Base-by-base conservation (phyloP, 2,113 vertebrate genomes). In the Colinus virginianus region DNA sequence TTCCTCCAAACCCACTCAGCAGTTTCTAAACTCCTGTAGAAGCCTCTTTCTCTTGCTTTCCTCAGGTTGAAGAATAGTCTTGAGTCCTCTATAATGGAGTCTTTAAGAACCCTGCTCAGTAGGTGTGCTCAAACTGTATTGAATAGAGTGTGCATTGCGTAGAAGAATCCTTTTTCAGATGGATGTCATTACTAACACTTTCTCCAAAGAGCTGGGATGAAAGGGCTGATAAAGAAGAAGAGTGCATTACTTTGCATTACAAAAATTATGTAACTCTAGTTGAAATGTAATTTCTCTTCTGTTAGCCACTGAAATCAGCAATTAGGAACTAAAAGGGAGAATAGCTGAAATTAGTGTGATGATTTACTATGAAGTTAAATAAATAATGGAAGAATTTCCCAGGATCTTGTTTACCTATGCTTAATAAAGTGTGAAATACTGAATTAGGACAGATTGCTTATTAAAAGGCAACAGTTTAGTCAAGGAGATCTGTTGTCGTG, bases 401-500 rank as follows among this genome's bases (percentile, higher is more conserved):
- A 82, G 71, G 25, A 48, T 63, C 45, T 34, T 95, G 71, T 91
- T 94, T 87, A 87, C 56, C 53, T 88, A 4, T 46, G 56, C 61
- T 70, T 90, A 80, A 75, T 75, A 84, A 94, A 84, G 45, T 78
- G 69, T 78, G 53, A 78, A 77, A 30, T 64, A 92, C 78, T 1
- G 66, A 88, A 71, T 90, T 68, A 90, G 56, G 64, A 49, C 71
- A 78, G 53, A 78, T 88, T 78, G 58, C 83, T 90, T 87, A 66
- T 90, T 91, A 93, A 88, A 36, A 59, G 53, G 49, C 71, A 85
- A 38, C 19, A 55, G 15, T 62, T 92, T 84, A 84, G 42, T 84
- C 62, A 95, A 84, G 48, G 62, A 21, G 12, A 32, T 64, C 19
- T 79, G 88, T 92, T 96, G 83, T 93, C 90, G 84, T 45, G 77